These are phyloP conservation scores for Podargus strigoides DNA, from an alignment of 2,797 vertebrate genomes.

Conservation along the genomic window DNA sequence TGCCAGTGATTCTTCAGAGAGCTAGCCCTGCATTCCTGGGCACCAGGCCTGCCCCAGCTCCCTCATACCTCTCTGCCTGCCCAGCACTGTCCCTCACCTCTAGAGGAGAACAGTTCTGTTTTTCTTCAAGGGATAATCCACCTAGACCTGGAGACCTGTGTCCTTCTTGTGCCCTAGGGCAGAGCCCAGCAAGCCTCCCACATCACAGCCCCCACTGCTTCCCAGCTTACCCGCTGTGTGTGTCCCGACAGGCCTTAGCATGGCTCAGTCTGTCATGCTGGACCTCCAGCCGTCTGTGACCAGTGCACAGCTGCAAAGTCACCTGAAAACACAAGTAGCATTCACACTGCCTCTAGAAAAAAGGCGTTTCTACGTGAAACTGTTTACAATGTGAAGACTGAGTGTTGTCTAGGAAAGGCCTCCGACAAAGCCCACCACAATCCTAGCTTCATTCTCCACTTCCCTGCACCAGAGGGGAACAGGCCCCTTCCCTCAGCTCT, in stretches of 20 bases:
- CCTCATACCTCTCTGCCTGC: background rate
- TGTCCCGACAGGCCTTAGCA: rapidly evolving
- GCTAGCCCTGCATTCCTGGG: background rate
- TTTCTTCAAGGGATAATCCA: background rate
- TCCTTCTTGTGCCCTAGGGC: rapidly evolving
- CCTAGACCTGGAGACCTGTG: too few species aligned
- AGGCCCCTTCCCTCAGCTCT: background rate
- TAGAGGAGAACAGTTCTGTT: background rate
- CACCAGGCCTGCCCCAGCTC: background rate
- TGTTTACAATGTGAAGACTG: background rate
- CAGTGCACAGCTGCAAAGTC: background rate
- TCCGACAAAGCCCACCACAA: background rate
- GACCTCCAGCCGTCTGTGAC: background rate
- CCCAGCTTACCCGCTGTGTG: rapidly evolving
- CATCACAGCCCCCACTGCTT: rapidly evolving
- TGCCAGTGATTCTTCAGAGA: too few species aligned
- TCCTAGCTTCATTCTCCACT: background rate
- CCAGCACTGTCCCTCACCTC: background rate
- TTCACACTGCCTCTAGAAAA: background rate
- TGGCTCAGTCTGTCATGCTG: rapidly evolving
- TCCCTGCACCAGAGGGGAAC: background rate
- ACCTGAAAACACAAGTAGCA: background rate
- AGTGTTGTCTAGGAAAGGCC: background rate
- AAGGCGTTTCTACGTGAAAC: background rate
- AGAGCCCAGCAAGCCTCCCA: background rate